phyloP scores from a whole-genome alignment of 2,113 vertebrate genomes.

The Limanda limanda region DNA sequence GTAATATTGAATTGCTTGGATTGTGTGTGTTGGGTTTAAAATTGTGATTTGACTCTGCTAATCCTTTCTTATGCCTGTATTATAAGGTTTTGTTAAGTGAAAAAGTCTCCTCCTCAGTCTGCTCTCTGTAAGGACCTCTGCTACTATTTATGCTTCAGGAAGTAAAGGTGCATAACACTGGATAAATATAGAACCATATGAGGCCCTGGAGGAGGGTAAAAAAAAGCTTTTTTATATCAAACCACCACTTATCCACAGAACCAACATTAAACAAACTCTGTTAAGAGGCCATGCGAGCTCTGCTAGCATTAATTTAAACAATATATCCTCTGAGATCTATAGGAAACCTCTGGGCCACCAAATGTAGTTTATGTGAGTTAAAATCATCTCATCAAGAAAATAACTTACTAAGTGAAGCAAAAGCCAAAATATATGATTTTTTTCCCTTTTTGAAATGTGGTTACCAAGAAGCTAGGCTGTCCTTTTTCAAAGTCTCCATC shows the following conservation, averaged over 20 bases:
- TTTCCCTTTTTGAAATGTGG: no score
- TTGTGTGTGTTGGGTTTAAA: constrained; percentile 36
- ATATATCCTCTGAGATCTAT: not conserved
- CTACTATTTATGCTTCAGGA: not conserved
- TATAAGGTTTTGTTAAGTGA: constrained; percentile 18
- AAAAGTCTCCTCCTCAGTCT: constrained; percentile 8
- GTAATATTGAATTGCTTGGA: constrained; percentile 40
- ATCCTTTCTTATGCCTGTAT: constrained; percentile 25
- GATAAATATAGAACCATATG: constrained; percentile 8
- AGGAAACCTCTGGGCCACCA: not conserved
- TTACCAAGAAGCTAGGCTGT: no score
- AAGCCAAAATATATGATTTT: no score
- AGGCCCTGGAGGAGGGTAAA: constrained; percentile 11
- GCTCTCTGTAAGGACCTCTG: constrained; percentile 4
- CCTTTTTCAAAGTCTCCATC: no score
- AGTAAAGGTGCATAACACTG: constrained; percentile 2
- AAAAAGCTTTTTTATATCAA: constrained; percentile 15
- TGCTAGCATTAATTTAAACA: not conserved
- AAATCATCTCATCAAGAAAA: not conserved
- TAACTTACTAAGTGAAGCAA: not conserved
- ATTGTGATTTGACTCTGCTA: constrained; percentile 34
- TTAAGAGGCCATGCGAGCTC: not conserved
- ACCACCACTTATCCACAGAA: constrained; percentile 4
- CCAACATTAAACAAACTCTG: constrained; percentile 13
- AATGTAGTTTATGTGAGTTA: not conserved